Base-by-base conservation (phyloP, 2,113 vertebrate genomes). In the Syrrhaptes paradoxus region DNA sequence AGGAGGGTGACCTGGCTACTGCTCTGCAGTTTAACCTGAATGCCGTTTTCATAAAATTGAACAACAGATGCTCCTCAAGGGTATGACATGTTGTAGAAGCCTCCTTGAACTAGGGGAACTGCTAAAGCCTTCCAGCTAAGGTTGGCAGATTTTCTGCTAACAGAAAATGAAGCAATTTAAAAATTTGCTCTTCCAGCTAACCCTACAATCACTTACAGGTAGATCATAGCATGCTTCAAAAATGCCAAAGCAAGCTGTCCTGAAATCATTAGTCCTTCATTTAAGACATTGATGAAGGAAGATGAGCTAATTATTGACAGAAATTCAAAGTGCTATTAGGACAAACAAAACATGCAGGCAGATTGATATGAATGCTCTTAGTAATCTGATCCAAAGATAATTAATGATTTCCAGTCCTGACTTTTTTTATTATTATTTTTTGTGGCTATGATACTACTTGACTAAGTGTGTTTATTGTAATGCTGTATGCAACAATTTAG, bases 81-180 rank as follows among this genome's bases (percentile, higher is more conserved):
- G 32, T 61, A 51, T 38, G 59, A 73, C 68, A 93, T 4, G 11
- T 68, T 49, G 1, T 10, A 43, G 52, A 83, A 36, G 28, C 75
- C 71, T 90, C 67, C 76, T 89, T 88, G 85, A 86, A 93, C 43
- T 5, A 77, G 22, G 31, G 67, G 62, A 94, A 83, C 49, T 10
- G 46, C 70, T 88, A 77, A 77, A 92, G 59, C 55, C 81, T 95
- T 77, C 61, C 65, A 91, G 84, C 86, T 87, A 92, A 71, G 73
- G 52, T 21, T 92, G 84, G 81, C 76, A 89, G 76, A 81, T 84
- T 81, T 95, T 65, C 84, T 86, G 80, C 75, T 81, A 95, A 89
- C 26, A 89, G 76, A 86, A 95, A 90, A 92, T 71, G 80, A 91
- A 93, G 52, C 73, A 79, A 48, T 68, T 73, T 89, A 85, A 97